Percentiles rank a stretch among this genome's conserved stretches.
Evolutionary conservation across 2,888 invertebrate genomes (phyloP).

Genomic region (Mythimna ferrago): DNA sequence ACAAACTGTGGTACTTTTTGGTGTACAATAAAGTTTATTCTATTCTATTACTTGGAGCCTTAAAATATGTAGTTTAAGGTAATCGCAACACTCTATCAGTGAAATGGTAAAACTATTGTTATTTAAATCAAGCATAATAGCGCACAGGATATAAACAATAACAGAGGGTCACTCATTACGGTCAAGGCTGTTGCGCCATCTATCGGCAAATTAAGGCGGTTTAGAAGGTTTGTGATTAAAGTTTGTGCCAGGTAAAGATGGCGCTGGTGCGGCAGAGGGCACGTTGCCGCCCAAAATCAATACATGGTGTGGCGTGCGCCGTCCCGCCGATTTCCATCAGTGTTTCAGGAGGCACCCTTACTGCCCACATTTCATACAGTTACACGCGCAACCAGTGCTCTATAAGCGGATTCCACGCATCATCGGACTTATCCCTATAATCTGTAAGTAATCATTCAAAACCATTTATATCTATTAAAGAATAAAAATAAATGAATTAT

Average conservation of each 20-base stretch:
- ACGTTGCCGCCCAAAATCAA: slow-evolving; percentile 89
- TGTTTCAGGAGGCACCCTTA: slow-evolving; percentile 82
- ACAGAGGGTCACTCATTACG: slow-evolving; percentile 23
- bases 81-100: slow-evolving; percentile 25
- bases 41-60: background rate
- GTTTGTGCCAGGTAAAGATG: slow-evolving; percentile 64
- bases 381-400: slow-evolving; percentile 81
- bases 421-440: slow-evolving; percentile 70
- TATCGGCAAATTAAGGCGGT: slow-evolving; percentile 60
- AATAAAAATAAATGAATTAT: background rate
- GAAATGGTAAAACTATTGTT: slow-evolving; percentile 20
- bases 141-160: slow-evolving; percentile 22
- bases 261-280: slow-evolving; percentile 70
- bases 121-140: slow-evolving; percentile 21
- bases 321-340: slow-evolving; percentile 83
- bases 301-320: slow-evolving; percentile 82
- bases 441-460: slow-evolving; percentile 76
- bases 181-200: slow-evolving; percentile 74
- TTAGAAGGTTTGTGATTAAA: slow-evolving; percentile 26
- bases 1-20: too few relatives aligned
- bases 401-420: slow-evolving; percentile 73
- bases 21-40: too few relatives aligned
- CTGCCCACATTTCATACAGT: slow-evolving; percentile 79
- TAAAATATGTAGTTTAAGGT: slow-evolving; percentile 2
- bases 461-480: slow-evolving; percentile 13